phyloP scores from a whole-genome alignment of 2,888 invertebrate genomes.

The Amiota minor region DNA sequence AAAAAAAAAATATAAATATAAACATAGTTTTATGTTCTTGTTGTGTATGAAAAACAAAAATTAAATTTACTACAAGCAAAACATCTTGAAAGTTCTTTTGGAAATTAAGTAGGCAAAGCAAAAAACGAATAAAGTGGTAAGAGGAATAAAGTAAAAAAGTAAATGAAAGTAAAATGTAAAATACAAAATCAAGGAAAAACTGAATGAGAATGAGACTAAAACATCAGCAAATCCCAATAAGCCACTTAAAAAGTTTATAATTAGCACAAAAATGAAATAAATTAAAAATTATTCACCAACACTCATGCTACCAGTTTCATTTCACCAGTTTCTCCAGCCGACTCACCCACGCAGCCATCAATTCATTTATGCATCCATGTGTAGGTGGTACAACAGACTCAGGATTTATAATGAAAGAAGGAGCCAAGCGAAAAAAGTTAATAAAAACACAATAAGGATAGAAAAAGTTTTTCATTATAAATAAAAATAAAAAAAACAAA shows the following conservation, averaged over 20 bases:
- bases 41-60: too few relatives aligned
- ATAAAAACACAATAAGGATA: background rate
- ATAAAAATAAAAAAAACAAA: slow-evolving; percentile 21
- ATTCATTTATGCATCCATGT: slow-evolving; percentile 28
- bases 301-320: background rate
- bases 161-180: background rate
- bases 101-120: background rate
- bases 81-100: slow-evolving; percentile 16
- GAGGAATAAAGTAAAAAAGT: background rate
- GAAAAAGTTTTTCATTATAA: slow-evolving; percentile 25
- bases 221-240: slow-evolving; percentile 61
- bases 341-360: background rate
- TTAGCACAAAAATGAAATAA: slow-evolving; percentile 48
- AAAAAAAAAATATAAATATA: too few relatives aligned
- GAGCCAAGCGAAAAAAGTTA: slow-evolving; percentile 4
- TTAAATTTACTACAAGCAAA: background rate
- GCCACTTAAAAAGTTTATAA: slow-evolving; percentile 67
- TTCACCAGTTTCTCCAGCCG: too few relatives aligned
- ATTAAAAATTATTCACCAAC: slow-evolving; percentile 19
- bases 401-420: slow-evolving; percentile 26
- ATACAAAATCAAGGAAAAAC: background rate
- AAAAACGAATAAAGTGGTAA: background rate
- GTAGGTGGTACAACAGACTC: slow-evolving; percentile 35
- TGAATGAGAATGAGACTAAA: background rate
- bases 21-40: too few relatives aligned